Evolutionary conservation across 2,113 vertebrate genomes (phyloP).

Genomic region (Apeltes quadracus): DNA sequence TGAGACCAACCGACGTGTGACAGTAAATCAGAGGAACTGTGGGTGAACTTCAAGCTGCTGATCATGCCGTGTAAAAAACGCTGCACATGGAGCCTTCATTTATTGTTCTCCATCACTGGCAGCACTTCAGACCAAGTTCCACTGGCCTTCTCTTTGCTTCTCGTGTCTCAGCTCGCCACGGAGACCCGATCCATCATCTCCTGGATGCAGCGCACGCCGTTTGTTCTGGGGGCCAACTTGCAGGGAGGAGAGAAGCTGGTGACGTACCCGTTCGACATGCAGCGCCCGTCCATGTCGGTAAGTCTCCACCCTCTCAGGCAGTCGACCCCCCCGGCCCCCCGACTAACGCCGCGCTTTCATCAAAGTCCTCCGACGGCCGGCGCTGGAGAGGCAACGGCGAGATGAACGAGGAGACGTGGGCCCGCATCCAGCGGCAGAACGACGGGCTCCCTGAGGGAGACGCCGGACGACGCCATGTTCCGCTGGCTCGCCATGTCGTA

Average conservation of each 20-base stretch:
- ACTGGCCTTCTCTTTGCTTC: neutral
- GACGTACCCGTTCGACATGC: conserved; percentile 84
- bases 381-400: conserved; percentile 65
- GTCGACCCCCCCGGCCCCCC: no score
- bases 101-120: no score
- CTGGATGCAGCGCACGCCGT: conserved; percentile 95
- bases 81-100: no score
- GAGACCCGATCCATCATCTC: conserved; percentile 90
- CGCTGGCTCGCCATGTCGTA: conserved; percentile 96
- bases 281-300: conserved; percentile 71
- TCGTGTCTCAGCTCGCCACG: conserved; percentile 82
- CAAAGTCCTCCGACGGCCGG: conserved; percentile 48
- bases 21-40: no score
- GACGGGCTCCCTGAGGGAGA: conserved; percentile 81
- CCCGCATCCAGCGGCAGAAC: conserved; percentile 79
- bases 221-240: conserved; percentile 93
- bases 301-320: neutral
- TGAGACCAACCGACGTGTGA: no score
- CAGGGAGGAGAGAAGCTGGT: conserved; percentile 94
- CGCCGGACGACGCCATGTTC: conserved; percentile 90
- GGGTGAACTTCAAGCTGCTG: neutral
- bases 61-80: no score
- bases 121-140: no score
- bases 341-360: neutral
- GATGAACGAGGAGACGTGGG: conserved; percentile 83